Percentiles rank a stretch among this genome's conserved stretches.
These are phyloP conservation scores for Apodemia hepburni DNA, from an alignment of 2,888 invertebrate species.

Conservation along the genomic window DNA sequence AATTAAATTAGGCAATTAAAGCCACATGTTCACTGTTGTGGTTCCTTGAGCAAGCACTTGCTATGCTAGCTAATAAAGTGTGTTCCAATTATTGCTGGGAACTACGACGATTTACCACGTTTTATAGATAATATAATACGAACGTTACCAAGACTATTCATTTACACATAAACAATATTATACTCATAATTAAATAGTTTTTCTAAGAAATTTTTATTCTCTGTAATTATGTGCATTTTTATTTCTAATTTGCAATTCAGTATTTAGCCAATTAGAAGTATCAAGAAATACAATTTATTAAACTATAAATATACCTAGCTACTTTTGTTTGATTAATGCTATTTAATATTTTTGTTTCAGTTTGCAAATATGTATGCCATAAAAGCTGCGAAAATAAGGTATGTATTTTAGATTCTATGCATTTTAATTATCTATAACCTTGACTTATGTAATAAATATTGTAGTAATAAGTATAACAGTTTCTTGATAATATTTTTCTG, in stretches of 20 bases:
- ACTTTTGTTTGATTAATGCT: background rate
- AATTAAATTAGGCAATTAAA: background rate
- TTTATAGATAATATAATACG: background rate
- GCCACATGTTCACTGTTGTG: background rate
- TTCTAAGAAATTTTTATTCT: background rate
- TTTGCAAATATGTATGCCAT: constrained; percentile 91
- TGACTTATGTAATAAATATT: background rate
- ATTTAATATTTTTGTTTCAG: constrained; percentile 80
- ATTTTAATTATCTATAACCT: constrained; percentile 17
- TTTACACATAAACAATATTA: background rate
- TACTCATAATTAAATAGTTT: background rate
- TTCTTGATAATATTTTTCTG: background rate
- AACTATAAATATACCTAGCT: background rate
- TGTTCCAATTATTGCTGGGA: background rate
- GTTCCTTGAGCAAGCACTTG: background rate
- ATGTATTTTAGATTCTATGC: constrained; percentile 46
- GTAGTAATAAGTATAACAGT: background rate
- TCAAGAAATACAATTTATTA: background rate
- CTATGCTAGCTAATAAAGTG: background rate
- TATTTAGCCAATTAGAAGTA: background rate
- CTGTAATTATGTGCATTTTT: background rate
- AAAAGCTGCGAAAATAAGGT: constrained; percentile 89
- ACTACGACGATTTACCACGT: background rate
- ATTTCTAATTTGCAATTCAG: background rate
- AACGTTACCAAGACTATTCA: background rate